Base-by-base conservation (phyloP, 1,140 invertebrate genomes). In the Penaeus indicus region DNA sequence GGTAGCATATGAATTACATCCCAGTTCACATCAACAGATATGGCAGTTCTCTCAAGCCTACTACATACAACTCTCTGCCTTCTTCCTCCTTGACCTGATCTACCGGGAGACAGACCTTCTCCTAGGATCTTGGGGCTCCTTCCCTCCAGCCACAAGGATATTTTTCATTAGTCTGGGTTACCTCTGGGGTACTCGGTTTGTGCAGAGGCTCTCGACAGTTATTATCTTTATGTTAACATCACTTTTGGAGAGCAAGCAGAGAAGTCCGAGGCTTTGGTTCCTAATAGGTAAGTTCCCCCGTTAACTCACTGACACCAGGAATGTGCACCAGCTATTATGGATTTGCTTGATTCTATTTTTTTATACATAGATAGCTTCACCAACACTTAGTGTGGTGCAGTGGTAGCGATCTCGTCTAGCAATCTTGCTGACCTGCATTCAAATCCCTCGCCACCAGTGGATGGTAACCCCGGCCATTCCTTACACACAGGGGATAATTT, bases 11-110 rank as follows among this genome's bases (percentile, higher is more conserved):
- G 38, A 42, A 84, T 61, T 7, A 7, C 1, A 54, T 22, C 19
- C 64, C 54, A n/a, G 38, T 62, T 61, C 27, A 54, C 69, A 61
- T 84, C 60, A 18, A 80, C 78, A 89, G 88, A 82, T 89, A 77
- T 89, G 88, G 88, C 88, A 89, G 77, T 89, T 89, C 60, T 84
- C 88, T 38, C 83, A 89, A 22, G 83, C 75, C 47, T 85, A 77
- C 22, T 82, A 81, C 47, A 21, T 89, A 11, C 88, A 89, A 67
- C 88, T 89, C n/a, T 89, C 88, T 0, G 11, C 85, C 13, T 89
- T 80, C 25, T 89, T 81, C 77, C 16, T 89, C 25, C 22, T 89
- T 21, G 88, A 85, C 22, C 19, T 89, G 27, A 60, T 89, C 38
- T 25, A 69, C 32, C 81, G 87, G 7, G 18, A 81, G 22, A 21